Base-by-base conservation (phyloP, 2,797 vertebrate genomes). In the Anabas testudineus region DNA sequence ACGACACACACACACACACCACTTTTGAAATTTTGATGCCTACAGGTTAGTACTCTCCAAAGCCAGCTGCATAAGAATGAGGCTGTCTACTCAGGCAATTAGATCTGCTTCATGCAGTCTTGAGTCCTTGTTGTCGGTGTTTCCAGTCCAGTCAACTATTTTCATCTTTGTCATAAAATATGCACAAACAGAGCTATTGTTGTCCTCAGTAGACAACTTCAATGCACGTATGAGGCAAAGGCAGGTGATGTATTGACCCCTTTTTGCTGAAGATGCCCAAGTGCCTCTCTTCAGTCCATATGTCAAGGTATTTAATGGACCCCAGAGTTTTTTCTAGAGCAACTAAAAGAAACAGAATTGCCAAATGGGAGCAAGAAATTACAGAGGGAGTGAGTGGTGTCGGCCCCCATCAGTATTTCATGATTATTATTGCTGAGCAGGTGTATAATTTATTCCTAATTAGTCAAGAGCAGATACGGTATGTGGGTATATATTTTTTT, bases 151-250 rank as follows among this genome's bases (percentile, higher is more conserved):
- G 62, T 80, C 69, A 28, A 76, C 71, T 68, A 57, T 82, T 86
- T 88, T 84, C 71, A 80, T 83, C 73, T 78, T 66, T 81, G 75
- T 78, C 73, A 71, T 83, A 74, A 87, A 91, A 87, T 85, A 83
- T 87, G 81, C 83, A 81, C 70, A 57, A 53, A 70, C 43, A 58
- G 58, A 72, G 60, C 65, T 67, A 66, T 81, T 81, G 82, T 86
- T 72, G 68, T 82, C 71, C 81, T 84, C 79, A 15, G 68, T 71
- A 76, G 71, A 77, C 72, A 86, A 21, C 68, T 70, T 83, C 57
- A 16, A 54, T 83, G 67, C 28, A 34, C 65, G 63, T 59, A 39
- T 34, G 49, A 63, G 52, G 61, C 10, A 34, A 63, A 71, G 53
- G 49, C 55, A 67, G 71, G 66, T 77, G 4, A 70, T 65, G 61